phyloP scores from a whole-genome alignment of 2,888 invertebrate species.

The Axea sp. region DNA sequence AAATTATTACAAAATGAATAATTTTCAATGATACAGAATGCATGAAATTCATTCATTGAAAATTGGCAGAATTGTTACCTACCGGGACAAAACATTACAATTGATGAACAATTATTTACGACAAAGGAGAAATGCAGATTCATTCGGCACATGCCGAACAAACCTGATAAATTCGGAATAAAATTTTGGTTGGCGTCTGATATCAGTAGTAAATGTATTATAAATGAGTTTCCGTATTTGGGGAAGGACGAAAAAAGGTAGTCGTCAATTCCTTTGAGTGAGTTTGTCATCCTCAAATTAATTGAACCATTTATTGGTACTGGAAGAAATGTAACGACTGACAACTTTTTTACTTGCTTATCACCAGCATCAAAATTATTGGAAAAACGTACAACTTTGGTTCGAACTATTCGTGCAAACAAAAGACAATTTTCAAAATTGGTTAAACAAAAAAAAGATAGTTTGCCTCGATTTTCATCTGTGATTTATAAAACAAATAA shows the following conservation, averaged over 20 bases:
- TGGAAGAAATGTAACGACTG: constrained; percentile 65
- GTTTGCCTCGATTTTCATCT: constrained; percentile 62
- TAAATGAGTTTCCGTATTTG: no score
- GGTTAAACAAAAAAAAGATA: not conserved
- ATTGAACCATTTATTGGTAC: constrained; percentile 63
- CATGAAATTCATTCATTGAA: no score
- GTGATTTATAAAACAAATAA: constrained; percentile 58
- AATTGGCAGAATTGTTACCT: constrained; percentile 62
- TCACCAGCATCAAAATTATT: constrained; percentile 61
- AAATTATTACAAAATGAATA: no score
- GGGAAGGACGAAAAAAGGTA: no score
- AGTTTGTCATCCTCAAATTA: constrained; percentile 66
- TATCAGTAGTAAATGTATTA: no score
- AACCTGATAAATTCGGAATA: no score
- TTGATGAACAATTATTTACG: constrained; percentile 68
- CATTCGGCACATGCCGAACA: no score
- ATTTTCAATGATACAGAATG: no score
- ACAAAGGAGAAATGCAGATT: constrained; percentile 62
- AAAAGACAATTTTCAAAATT: constrained; percentile 56
- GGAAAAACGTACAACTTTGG: constrained; percentile 65
- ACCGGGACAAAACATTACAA: constrained; percentile 62
- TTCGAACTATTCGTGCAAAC: constrained; percentile 65
- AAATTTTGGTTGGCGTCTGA: no score
- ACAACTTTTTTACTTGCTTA: constrained; percentile 67
- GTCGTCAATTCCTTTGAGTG: constrained; percentile 19